A percentile compares a stretch with the other conserved stretches of the same genome.
These are phyloP conservation scores for Branchinecta lynchi DNA, from an alignment of 1,140 invertebrate genomes.

Conservation along the genomic window DNA sequence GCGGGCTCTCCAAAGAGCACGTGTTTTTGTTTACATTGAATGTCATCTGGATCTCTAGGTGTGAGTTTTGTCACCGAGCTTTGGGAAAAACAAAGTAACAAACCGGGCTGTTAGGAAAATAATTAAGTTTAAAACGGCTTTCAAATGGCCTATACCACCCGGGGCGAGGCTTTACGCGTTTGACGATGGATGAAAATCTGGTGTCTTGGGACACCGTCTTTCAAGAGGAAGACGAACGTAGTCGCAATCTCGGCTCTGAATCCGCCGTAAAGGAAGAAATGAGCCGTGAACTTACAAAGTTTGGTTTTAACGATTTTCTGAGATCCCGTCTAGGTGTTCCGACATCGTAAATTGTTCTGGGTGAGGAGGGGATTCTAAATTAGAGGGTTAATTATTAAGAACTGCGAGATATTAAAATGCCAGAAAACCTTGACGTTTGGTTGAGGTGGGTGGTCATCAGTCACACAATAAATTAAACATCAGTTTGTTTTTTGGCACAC, in stretches of 20 bases:
- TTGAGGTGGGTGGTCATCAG: too few species aligned
- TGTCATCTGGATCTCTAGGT: constrained; percentile 6
- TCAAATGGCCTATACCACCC: constrained; percentile 2
- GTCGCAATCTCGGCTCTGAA: too few species aligned
- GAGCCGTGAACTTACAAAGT: background rate
- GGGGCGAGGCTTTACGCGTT: background rate
- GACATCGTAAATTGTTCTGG: background rate
- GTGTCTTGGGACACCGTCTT: background rate
- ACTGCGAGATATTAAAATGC: too few species aligned
- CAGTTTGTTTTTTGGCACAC: too few species aligned
- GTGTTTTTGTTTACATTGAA: constrained; percentile 4
- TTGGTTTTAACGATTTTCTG: background rate
- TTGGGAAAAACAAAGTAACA: constrained; percentile 1
- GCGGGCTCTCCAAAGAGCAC: background rate
- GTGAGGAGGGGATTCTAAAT: background rate
- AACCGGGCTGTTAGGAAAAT: constrained; percentile 2
- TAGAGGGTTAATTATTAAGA: background rate
- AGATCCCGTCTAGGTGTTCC: background rate
- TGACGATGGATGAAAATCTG: background rate
- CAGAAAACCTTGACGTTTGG: too few species aligned
- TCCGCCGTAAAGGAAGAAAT: too few species aligned
- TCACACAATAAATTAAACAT: too few species aligned
- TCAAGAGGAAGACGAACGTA: too few species aligned
- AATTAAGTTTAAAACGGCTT: constrained; percentile 1
- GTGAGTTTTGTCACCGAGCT: constrained; percentile 7